A percentile compares a stretch with the other conserved stretches of the same genome.
phyloP scores from a whole-genome alignment of 1,140 invertebrate species.

The Pseudomyrmex flavicornis region DNA sequence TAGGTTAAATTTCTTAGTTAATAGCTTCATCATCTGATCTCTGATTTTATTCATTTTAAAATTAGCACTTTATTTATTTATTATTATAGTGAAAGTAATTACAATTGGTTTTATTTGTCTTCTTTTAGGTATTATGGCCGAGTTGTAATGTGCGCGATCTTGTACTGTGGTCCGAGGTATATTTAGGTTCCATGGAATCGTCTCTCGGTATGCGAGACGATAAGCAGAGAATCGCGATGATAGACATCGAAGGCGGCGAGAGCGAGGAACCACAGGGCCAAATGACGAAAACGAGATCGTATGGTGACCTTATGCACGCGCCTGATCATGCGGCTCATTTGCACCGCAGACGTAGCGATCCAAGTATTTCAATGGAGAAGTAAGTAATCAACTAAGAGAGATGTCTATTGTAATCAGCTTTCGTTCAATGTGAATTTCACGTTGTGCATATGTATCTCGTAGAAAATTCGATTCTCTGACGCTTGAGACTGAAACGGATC shows the following conservation, averaged over 20 bases:
- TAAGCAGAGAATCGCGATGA: slow-evolving; percentile 81
- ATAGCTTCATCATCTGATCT: too few relatives aligned
- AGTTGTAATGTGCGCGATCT: slow-evolving; percentile 93
- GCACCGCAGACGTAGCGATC: slow-evolving; percentile 91
- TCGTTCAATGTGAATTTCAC: slow-evolving; percentile 10
- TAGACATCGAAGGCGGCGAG: slow-evolving; percentile 82
- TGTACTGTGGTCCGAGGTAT: slow-evolving; percentile 93
- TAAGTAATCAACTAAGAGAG: slow-evolving; percentile 51
- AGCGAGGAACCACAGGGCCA: slow-evolving; percentile 84
- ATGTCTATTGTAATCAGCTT: neutral
- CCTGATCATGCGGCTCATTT: slow-evolving; percentile 88
- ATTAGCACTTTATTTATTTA: too few relatives aligned
- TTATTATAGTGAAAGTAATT: neutral
- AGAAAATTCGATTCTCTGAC: slow-evolving; percentile 83
- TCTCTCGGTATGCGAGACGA: slow-evolving; percentile 79
- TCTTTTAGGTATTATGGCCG: slow-evolving; percentile 92
- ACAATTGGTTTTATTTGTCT: neutral
- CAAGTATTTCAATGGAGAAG: slow-evolving; percentile 90
- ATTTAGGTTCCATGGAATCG: slow-evolving; percentile 88
- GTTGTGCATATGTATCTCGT: slow-evolving; percentile 36
- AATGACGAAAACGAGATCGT: slow-evolving; percentile 92
- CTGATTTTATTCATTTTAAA: too few relatives aligned
- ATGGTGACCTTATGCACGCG: slow-evolving; percentile 90
- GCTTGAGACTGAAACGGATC: slow-evolving; percentile 76
- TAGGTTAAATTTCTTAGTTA: too few relatives aligned